phyloP scores from a whole-genome alignment of 2,113 vertebrate genomes.

The Misgurnus mizolepis region DNA sequence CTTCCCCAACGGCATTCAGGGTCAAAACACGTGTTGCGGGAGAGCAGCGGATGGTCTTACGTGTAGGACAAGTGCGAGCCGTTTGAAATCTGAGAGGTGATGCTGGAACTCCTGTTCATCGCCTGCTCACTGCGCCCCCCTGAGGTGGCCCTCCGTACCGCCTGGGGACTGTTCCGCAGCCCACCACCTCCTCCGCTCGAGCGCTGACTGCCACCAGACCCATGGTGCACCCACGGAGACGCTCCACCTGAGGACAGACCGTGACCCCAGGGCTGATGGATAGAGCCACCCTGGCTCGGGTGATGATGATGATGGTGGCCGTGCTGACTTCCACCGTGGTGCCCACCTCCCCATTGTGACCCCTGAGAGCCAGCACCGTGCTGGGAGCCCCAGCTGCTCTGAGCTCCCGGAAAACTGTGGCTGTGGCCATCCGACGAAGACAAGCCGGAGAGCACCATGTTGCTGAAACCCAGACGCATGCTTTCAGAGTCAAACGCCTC shows the following conservation, averaged over 20 bases:
- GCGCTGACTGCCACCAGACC: conserved; percentile 86
- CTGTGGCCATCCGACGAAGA: conserved; percentile 60
- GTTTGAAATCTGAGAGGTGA: conserved; percentile 98
- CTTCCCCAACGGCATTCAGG: conserved; percentile 24
- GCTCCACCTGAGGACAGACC: conserved; percentile 89
- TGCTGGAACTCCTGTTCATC: conserved; percentile 98
- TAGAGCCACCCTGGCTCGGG: conserved; percentile 87
- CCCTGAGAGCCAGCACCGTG: conserved; percentile 79
- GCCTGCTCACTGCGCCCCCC: conserved; percentile 94
- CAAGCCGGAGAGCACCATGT: conserved; percentile 84
- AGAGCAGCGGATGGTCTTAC: conserved; percentile 70
- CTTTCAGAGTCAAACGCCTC: conserved; percentile 98
- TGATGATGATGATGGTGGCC: conserved; percentile 75
- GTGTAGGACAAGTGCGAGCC: conserved; percentile 97
- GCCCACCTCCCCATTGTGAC: conserved; percentile 80
- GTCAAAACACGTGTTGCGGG: conserved; percentile 44
- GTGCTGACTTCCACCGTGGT: conserved; percentile 68
- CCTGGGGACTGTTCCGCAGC: conserved; percentile 97
- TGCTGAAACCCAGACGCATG: conserved; percentile 97
- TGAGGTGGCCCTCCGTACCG: conserved; percentile 91
- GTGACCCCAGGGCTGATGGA: conserved; percentile 93
- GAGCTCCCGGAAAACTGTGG: conserved; percentile 82
- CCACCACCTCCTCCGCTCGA: conserved; percentile 79
- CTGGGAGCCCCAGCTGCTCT: conserved; percentile 80
- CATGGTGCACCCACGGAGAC: conserved; percentile 92